phyloP scores from a whole-genome alignment of 2,797 vertebrate genomes.

The Hydrophis major region DNA sequence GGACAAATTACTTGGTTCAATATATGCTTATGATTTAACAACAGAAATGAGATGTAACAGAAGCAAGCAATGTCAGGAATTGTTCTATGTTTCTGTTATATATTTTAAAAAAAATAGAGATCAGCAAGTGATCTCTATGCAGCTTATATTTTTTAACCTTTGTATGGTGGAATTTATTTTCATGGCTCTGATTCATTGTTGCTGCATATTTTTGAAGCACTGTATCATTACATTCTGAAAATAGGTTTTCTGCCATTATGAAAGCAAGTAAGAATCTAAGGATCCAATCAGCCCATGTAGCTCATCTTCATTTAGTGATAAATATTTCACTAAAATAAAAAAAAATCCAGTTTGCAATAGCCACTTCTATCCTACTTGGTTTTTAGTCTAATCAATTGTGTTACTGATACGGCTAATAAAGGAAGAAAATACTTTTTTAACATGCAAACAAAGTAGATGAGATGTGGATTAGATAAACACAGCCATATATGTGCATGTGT shows the following conservation, averaged over 20 bases:
- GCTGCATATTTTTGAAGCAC: constrained; percentile 7
- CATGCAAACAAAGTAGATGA: not conserved
- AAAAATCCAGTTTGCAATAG: not conserved
- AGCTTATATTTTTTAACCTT: constrained; percentile 4
- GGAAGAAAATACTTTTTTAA: not conserved
- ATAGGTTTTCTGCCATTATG: not conserved
- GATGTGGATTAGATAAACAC: not conserved
- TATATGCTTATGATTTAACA: not conserved
- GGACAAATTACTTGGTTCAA: not conserved
- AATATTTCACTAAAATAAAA: not conserved
- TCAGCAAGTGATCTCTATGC: not conserved
- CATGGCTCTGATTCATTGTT: constrained; percentile 23
- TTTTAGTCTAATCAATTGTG: not conserved
- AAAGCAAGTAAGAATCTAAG: constrained; percentile 15
- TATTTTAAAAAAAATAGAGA: not conserved
- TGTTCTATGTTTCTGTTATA: not conserved
- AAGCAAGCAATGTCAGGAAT: not conserved
- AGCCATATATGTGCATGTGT: not conserved
- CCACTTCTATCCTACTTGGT: not conserved
- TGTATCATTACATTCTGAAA: not conserved
- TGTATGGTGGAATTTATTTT: not conserved
- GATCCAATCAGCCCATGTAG: not conserved
- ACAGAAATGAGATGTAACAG: not conserved
- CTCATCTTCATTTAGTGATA: constrained; percentile 9
- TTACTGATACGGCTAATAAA: not conserved